Evolutionary conservation across 92 coral and sea anemone genomes (phyloP), one percentile per base, ranked within the genome.

Genomic region (Paramuricea clavata): DNA sequence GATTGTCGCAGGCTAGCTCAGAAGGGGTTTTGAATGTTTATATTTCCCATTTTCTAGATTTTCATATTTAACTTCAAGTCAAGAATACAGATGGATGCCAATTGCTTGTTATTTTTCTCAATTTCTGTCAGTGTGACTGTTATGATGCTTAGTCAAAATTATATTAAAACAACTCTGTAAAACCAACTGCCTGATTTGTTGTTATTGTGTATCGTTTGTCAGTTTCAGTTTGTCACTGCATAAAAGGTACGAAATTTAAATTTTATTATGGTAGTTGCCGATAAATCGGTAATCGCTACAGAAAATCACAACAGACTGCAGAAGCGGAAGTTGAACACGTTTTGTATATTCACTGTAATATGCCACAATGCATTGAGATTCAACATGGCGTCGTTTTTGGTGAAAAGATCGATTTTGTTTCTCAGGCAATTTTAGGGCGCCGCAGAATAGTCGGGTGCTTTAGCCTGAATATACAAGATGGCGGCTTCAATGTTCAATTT

Each of bases 401-500:
- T 47, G 3, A 10, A 47, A 47, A 6, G 62, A 54, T 21, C 26
- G 3, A 15, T 10, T 5, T 10, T 19, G 44, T 4, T 39, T 39
- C 4, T 4, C 10, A 4, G 10, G 44, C 44, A 10, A 54, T 54
- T 21, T 54, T 19, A 54, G 27, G 62, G 62, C 1, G 5, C 68
- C 23, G 68, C 68, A 22, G 31, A 60, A 60, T 60, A 60, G 5
- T 60, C 33, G 68, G 68, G 68, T n/a, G 33, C 68, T 52, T 60
- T 22, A 62, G n/a, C 68, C 68, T 60, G 72, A 32, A 65, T 65
- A 65, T 65, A 27, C 72, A 65, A 65, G 72, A 65, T 65, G 72
- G 72, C 72, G 41, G 41, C 72, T 33, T 79, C 72, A 1, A 79
- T 79, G 84, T 79, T 79, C 56, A 79, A 57, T 41, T 35, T 79